Base-by-base conservation (phyloP, 1,140 invertebrate genomes). In the Oreohelix idahoensis region DNA sequence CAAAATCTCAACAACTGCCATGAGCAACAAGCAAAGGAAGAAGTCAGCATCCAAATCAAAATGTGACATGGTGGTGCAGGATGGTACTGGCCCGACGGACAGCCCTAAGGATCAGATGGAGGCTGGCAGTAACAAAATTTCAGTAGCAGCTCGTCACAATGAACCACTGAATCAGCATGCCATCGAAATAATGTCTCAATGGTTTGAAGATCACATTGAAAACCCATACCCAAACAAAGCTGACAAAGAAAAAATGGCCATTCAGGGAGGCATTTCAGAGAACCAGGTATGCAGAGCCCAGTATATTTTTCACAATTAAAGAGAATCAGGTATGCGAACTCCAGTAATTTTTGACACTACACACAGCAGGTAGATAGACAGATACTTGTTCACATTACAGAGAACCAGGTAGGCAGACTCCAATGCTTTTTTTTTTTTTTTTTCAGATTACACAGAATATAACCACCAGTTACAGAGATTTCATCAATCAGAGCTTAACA, bases 141-240 rank as follows among this genome's bases (percentile, higher is more conserved):
- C 42, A 83, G n/a, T 39, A 86, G 85, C 71, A 39, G 74, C 79
- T 2, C 84, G 90, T 17, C 90, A 91, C 70, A 91, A 91, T 74
- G 87, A 91, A 81, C 90, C 90, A 0, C 85, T 90, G 23, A 90
- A 87, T 74, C 86, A 88, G 38, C 79, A 81, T 66, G 90, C 90
- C 15, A 81, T 90, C 1, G 39, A 80, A 42, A 85, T 90, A 17
- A 90, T 92, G 90, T 86, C 85, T 35, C 77, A 85, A 23, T 92
- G 91, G 91, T 92, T 89, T 75, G 82, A 89, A 4, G 38, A 82
- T 23, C 83, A 92, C 69, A 58, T 84, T 35, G 87, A 90, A 38
- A 91, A 90, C 84, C 91, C 91, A 10, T 92, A 92, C 84, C 91
- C 91, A 53, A 87, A 78, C 1, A 89, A 89, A 77, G 87, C 86